These are phyloP conservation scores for Denticeps clupeoides DNA, from an alignment of 2,797 vertebrate genomes.

Conservation along the genomic window DNA sequence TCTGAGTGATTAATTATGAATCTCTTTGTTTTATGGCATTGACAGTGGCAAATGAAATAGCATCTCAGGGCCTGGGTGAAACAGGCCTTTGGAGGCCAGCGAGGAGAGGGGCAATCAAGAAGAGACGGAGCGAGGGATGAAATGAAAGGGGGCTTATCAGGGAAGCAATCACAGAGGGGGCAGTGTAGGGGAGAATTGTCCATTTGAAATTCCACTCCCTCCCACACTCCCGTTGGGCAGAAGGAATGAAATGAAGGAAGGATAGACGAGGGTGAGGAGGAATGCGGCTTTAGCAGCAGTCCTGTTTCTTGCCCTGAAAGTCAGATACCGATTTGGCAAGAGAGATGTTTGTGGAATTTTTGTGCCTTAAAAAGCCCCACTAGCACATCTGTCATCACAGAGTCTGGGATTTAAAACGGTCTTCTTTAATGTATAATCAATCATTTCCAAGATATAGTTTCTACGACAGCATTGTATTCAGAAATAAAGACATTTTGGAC, in stretches of 20 bases:
- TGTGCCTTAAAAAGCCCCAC: too few relatives aligned
- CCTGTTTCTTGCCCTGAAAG: too few relatives aligned
- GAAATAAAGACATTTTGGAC: too few relatives aligned
- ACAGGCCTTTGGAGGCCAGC: slow-evolving; percentile 18
- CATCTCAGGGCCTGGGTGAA: not conserved
- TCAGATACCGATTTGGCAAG: too few relatives aligned
- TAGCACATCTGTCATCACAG: too few relatives aligned
- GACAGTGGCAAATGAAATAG: slow-evolving; percentile 8
- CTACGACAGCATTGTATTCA: too few relatives aligned
- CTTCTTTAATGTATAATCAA: too few relatives aligned
- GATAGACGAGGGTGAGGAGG: not conserved
- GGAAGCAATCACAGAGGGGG: slow-evolving; percentile 19
- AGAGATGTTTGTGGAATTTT: too few relatives aligned
- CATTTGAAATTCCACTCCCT: slow-evolving; percentile 29
- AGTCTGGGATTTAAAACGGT: too few relatives aligned
- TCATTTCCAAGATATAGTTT: too few relatives aligned
- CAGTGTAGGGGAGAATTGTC: slow-evolving; percentile 12
- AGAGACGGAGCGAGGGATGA: slow-evolving; percentile 4
- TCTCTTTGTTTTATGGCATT: slow-evolving; percentile 24
- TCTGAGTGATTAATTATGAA: slow-evolving; percentile 29
- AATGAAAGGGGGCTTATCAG: slow-evolving; percentile 16
- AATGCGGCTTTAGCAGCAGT: not conserved
- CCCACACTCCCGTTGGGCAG: slow-evolving; percentile 9
- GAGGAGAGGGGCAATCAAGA: slow-evolving; percentile 5
- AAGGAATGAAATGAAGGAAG: not conserved